These are phyloP conservation scores for Centropyge bicolor DNA, from an alignment of 2,797 vertebrate species.

Conservation along the genomic window DNA sequence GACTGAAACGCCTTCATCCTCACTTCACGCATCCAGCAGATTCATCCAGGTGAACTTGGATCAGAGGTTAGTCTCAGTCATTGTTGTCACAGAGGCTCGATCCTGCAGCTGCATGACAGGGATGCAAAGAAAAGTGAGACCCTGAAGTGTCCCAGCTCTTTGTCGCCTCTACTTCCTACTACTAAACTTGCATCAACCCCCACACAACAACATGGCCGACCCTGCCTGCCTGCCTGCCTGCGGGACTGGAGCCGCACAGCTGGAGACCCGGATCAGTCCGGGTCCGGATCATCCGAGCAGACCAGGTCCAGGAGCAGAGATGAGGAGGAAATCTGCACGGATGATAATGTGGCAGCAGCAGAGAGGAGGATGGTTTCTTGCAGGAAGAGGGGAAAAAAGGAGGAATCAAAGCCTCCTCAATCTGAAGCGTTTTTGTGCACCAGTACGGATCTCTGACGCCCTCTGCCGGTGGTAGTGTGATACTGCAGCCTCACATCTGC, in stretches of 20 bases:
- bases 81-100: conserved; percentile 36
- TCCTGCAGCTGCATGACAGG: conserved; percentile 54
- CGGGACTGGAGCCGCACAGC: conserved; percentile 75
- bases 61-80: conserved; percentile 54
- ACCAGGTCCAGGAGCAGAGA: neutral
- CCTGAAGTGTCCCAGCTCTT: conserved; percentile 70
- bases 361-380: conserved; percentile 27
- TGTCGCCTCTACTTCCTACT: conserved; percentile 74
- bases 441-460: conserved; percentile 20
- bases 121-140: conserved; percentile 23
- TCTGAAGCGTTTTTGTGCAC: neutral
- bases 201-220: conserved; percentile 83
- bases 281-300: conserved; percentile 41
- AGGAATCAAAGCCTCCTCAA: conserved; percentile 24
- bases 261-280: conserved; percentile 63
- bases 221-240: conserved; percentile 46
- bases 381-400: conserved; percentile 9
- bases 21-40: conserved; percentile 70
- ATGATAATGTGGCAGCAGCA: neutral
- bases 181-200: conserved; percentile 81
- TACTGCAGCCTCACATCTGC: conserved; percentile 29
- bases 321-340: too few species aligned
- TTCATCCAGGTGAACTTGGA: conserved; percentile 59
- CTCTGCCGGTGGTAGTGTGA: conserved; percentile 28
- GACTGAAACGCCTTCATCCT: conserved; percentile 73